These are phyloP conservation scores for Antheraea pernyi DNA, from an alignment of 1,140 invertebrate genomes.

Conservation along the genomic window DNA sequence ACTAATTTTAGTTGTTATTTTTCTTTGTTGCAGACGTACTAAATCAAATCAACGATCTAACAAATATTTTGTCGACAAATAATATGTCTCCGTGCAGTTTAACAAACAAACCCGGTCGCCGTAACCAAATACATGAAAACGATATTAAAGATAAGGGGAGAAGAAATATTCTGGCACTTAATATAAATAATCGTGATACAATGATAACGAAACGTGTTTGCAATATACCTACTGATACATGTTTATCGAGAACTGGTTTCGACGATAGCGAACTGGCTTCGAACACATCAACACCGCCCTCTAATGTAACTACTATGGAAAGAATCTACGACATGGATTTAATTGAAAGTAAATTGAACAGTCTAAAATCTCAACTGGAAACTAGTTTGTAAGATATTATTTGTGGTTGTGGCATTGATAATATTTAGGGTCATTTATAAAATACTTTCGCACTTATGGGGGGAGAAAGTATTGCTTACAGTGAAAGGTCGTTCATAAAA, in stretches of 20 bases:
- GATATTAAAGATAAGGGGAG: conserved; percentile 20
- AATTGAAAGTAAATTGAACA: conserved; percentile 68
- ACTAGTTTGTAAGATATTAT: conserved; percentile 50
- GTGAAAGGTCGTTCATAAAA: too few relatives aligned
- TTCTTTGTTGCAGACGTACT: conserved; percentile 67
- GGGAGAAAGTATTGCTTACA: too few relatives aligned
- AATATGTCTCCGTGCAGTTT: conserved; percentile 3
- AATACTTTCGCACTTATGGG: not conserved
- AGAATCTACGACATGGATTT: conserved; percentile 67
- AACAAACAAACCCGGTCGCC: not conserved
- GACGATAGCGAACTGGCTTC: conserved; percentile 24
- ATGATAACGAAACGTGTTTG: conserved; percentile 53
- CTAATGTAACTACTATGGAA: conserved; percentile 66
- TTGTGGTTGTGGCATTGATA: too few relatives aligned
- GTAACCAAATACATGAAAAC: conserved; percentile 15
- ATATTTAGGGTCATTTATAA: not conserved
- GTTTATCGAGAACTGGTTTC: conserved; percentile 15
- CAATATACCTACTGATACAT: conserved; percentile 49
- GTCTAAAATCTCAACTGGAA: conserved; percentile 56
- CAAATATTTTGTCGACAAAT: conserved; percentile 30
- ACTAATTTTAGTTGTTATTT: not conserved
- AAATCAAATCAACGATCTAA: conserved; percentile 68
- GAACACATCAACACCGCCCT: conserved; percentile 40
- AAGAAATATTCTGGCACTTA: conserved; percentile 45
- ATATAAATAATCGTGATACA: conserved; percentile 43